phyloP scores from a whole-genome alignment of 2,888 invertebrate genomes.

The Zonitis immaculata region DNA sequence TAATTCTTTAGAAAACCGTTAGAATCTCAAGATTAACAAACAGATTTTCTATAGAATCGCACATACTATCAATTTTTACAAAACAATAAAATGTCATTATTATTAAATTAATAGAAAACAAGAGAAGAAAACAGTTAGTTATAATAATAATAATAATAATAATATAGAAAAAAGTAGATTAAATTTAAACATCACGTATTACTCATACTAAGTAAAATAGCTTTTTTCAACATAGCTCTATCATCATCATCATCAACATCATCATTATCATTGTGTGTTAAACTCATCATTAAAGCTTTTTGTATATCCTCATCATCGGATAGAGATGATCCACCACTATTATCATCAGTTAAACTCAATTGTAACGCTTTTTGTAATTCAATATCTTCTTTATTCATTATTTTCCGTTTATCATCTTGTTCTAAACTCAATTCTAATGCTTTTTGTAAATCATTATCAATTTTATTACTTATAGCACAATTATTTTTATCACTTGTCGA shows the following conservation, averaged over 20 bases:
- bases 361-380: slow-evolving; percentile 45
- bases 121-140: too few relatives aligned
- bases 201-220: slow-evolving; percentile 13
- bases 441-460: slow-evolving; percentile 50
- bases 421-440: slow-evolving; percentile 51
- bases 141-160: too few relatives aligned
- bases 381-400: slow-evolving; percentile 41
- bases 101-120: too few relatives aligned
- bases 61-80: too few relatives aligned
- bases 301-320: slow-evolving; percentile 17
- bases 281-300: slow-evolving; percentile 14
- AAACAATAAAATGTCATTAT: too few relatives aligned
- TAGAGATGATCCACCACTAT: not conserved
- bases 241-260: slow-evolving; percentile 9
- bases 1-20: too few relatives aligned
- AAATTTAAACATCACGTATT: slow-evolving; percentile 7
- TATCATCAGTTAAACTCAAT: slow-evolving; percentile 39
- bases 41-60: too few relatives aligned
- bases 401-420: slow-evolving; percentile 22
- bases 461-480: slow-evolving; percentile 15
- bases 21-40: too few relatives aligned
- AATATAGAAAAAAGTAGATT: not conserved
- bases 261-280: slow-evolving; percentile 8
- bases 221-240: slow-evolving; percentile 6
- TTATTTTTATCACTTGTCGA: not conserved